Evolutionary conservation across 1,140 invertebrate genomes (phyloP).

Genomic region (Calephelis virginiensis): DNA sequence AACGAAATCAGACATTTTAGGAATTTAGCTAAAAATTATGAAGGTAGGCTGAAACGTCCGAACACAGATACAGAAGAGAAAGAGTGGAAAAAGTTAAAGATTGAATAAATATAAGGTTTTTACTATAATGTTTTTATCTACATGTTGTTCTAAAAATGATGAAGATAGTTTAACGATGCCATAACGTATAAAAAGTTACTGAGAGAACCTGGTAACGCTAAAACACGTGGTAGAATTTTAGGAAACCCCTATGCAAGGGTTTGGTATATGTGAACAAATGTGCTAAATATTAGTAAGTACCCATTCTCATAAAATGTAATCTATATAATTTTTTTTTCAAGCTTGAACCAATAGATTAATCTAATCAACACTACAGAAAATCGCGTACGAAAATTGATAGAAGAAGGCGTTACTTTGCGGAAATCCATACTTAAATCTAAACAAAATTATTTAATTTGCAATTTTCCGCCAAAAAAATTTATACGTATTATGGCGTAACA

Average conservation of each 20-base stretch:
- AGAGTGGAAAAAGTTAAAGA: constrained; percentile 49
- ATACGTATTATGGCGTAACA: no score
- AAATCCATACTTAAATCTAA: no score
- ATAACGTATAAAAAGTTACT: not conserved
- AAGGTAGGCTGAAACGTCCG: constrained; percentile 42
- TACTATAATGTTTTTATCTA: not conserved
- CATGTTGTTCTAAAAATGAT: not conserved
- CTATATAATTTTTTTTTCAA: not conserved
- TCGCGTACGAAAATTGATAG: no score
- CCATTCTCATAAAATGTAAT: not conserved
- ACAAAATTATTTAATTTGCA: no score
- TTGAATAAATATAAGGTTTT: constrained; percentile 34
- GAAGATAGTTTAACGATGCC: not conserved
- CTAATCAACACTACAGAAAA: no score
- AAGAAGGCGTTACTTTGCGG: no score
- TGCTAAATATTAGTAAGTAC: not conserved
- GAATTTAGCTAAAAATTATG: constrained; percentile 42
- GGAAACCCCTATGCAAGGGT: not conserved
- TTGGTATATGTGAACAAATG: not conserved
- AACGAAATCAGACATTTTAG: constrained; percentile 50
- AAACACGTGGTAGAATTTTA: not conserved
- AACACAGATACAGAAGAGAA: constrained; percentile 32
- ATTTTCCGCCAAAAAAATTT: no score
- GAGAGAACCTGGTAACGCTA: not conserved
- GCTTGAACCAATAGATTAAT: no score